Evolutionary conservation across 2,888 invertebrate genomes (phyloP).

Genomic region (Brachypalpus laphriformis): DNA sequence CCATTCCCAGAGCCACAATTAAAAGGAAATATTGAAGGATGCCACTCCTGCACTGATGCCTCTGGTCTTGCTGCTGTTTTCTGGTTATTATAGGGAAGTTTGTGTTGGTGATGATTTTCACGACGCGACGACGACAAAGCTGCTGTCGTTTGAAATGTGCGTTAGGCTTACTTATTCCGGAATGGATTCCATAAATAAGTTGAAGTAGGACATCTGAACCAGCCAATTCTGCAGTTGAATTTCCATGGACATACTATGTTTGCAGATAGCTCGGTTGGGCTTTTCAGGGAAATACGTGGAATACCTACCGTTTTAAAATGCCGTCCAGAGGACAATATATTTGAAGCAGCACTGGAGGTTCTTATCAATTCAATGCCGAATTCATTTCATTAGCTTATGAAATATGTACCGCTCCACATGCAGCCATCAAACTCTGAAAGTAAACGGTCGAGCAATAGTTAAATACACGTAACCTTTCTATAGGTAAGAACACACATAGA

Average conservation of each 20-base stretch:
- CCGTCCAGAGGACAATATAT: not conserved
- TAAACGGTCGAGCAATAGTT: not conserved
- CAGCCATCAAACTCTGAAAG: not conserved
- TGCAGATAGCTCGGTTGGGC: not conserved
- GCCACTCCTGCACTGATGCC: not conserved
- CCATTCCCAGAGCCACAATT: conserved; percentile 9
- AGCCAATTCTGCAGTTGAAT: not conserved
- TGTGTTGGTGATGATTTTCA: not conserved
- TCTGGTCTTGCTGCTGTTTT: not conserved
- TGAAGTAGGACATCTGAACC: not conserved
- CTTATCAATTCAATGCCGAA: not conserved
- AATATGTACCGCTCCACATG: not conserved
- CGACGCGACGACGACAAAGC: not conserved
- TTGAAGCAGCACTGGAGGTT: not conserved
- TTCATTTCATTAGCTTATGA: not conserved
- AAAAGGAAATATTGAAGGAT: conserved; percentile 15
- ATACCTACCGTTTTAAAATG: not conserved
- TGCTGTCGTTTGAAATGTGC: not conserved
- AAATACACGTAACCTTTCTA: not conserved
- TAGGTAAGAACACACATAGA: not conserved
- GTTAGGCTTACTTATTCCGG: not conserved
- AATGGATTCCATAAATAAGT: not conserved
- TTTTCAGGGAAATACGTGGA: not conserved
- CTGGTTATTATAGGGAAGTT: not conserved
- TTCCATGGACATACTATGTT: not conserved